Evolutionary conservation across 2,888 invertebrate species (phyloP), one percentile per base, ranked within the genome.

Genomic region (Eristalis pertinax): DNA sequence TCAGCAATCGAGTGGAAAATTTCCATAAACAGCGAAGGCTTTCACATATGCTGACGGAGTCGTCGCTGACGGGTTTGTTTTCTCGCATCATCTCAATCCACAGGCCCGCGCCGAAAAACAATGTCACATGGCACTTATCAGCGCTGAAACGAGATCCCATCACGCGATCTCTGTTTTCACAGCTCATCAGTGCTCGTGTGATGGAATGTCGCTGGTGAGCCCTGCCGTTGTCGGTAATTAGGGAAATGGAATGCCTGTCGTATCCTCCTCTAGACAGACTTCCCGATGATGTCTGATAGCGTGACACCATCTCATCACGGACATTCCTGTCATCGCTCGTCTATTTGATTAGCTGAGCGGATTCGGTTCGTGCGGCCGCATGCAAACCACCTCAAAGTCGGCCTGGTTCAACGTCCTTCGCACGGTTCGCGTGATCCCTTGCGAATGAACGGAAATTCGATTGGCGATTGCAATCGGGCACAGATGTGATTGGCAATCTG

Each of bases 281-380:
- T 80, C 73, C 80, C 73, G 80, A 65, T 62, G 19, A 19, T 3
- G 72, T 73, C 67, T 50, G 62, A 67, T 80, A 26, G 80, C 80
- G 80, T 80, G 80, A 80, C 62, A 74, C 19, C 11, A 29, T 68
- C 35, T 68, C 79, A 80, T 80, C 72, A 79, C 60, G 68, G 58
- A 56, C 22, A 13, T 63, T 4, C 19, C 69, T 70, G 64, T 78
- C 69, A 70, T 58, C 72, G 50, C 68, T 43, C 22, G 38, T 22
- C 43, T 43, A 43, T 4, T 19, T 43, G 43, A 43, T 43, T 10
- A 41, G 26, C 41, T 4, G 41, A 41, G 15, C 13, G 41, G n/a
- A n/a, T n/a, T 43, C 43, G 4, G 43, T 50, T 50, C 43, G 43
- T 50, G 50, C 50, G 8, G 50, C 8, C 50, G 19, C 8, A 50